Base-by-base conservation (phyloP, 2,113 vertebrate species). In the Pelodiscus sinensis region DNA sequence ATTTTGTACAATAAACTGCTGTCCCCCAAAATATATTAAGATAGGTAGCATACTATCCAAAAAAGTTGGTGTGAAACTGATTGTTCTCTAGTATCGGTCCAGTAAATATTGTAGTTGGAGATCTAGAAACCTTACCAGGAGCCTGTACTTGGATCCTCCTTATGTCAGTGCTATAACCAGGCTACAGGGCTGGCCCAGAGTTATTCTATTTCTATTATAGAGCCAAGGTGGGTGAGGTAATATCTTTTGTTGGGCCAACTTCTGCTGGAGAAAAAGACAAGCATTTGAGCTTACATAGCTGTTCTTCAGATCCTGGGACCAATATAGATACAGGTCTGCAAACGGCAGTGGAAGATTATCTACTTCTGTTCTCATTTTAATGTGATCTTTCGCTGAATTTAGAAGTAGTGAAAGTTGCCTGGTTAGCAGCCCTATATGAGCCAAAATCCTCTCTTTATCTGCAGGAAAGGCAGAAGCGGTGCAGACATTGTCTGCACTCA, bases 51-150 rank as follows among this genome's bases (percentile, higher is more conserved):
- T 56, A 57, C 68, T 89, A 82, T 60, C 44, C 2, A 22, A 87
- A 52, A 56, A 52, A 89, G 38, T 24, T 44, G 38, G 12, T 25
- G 38, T 11, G 18, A 79, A 79, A 52, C 16, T 5, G 57, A 50
- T 56, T 62, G 25, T 14, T 57, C 18, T 81, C 82, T 57, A 79
- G 81, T 13, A 27, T 8, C 75, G 68, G 21, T 44, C 78, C 27
- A 57, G 55, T 78, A 38, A 90, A 71, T 12, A 86, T 5, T 0
- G 0, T 35, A 4, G 0, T 0, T 21, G 19, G 22, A 44, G 35
- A 38, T 3, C 35, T 44, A 8, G 18, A 38, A 15, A 44, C 21
- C 21, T 31, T 58, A n/a, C 0, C 0, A n/a, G 56, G 51, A 85
- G 68, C 44, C 81, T 73, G 31, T 35, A 35, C 21, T 84, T 52